Conservation (phyloP, 92 coral and sea anemone species). For the Parazoanthus darwini region DNA sequence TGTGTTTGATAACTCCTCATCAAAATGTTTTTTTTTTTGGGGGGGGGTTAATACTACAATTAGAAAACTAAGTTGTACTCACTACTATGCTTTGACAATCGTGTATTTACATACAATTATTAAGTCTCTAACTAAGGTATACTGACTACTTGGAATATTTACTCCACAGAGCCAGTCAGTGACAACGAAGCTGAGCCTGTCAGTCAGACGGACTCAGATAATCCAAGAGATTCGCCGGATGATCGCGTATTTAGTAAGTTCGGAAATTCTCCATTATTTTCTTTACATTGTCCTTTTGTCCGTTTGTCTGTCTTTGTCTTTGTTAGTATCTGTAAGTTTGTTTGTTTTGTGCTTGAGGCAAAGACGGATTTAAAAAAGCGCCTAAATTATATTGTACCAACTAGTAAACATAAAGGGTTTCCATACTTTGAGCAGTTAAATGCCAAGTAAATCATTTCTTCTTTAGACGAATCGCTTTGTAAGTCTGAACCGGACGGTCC, state of each 20-base stretch:
- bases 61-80: too few relatives aligned
- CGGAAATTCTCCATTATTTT: too few relatives aligned
- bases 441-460: background rate
- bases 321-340: background rate
- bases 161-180: conserved; percentile 28
- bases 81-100: background rate
- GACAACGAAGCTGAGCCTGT: conserved; percentile 21
- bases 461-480: conserved; percentile 34
- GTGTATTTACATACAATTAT: too few relatives aligned
- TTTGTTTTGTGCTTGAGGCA: background rate
- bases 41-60: too few relatives aligned
- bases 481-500: conserved; percentile 38
- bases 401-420: background rate
- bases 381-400: background rate
- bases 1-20: too few relatives aligned
- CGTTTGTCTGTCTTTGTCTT: background rate
- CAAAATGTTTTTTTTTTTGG: too few relatives aligned
- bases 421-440: background rate
- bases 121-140: too few relatives aligned
- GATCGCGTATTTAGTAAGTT: conserved; percentile 30
- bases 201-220: conserved; percentile 43
- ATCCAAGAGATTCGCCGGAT: conserved; percentile 40
- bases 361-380: background rate
- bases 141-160: background rate
- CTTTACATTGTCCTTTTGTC: background rate